Evolutionary conservation across 2,113 vertebrate genomes (phyloP).

Genomic region (Tautogolabrus adspersus): DNA sequence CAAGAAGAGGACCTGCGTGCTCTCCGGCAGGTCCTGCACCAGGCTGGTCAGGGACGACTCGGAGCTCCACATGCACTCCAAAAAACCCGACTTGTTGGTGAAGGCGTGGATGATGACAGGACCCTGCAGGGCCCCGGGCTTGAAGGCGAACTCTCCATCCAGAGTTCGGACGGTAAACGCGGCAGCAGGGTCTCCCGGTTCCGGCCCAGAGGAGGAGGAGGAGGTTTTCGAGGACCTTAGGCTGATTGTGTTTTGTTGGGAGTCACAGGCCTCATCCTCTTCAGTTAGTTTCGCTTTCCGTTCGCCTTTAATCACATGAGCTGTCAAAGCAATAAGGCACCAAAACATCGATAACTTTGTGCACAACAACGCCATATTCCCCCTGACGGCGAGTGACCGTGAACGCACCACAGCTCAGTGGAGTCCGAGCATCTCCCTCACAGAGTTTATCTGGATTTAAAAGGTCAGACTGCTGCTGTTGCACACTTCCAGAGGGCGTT

Average conservation of each 20-base stretch:
- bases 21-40: slow-evolving; percentile 71
- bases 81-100: slow-evolving; percentile 84
- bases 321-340: slow-evolving; percentile 26
- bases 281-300: slow-evolving; percentile 8
- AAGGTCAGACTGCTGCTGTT: too few species aligned
- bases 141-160: slow-evolving; percentile 78
- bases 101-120: slow-evolving; percentile 83
- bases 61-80: slow-evolving; percentile 84
- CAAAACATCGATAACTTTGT: slow-evolving; percentile 28
- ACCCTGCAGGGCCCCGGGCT: slow-evolving; percentile 16
- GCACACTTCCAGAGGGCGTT: accelerated
- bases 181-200: slow-evolving; percentile 75
- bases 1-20: slow-evolving; percentile 76
- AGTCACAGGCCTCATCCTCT: neutral
- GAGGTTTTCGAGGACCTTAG: neutral
- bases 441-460: accelerated
- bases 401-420: slow-evolving; percentile 20
- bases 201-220: slow-evolving; percentile 32
- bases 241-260: neutral
- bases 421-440: neutral
- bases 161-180: slow-evolving; percentile 79
- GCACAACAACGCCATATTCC: slow-evolving; percentile 42
- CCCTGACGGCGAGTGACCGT: neutral
- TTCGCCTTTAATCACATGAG: slow-evolving; percentile 12
- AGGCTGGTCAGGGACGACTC: slow-evolving; percentile 75